Evolutionary conservation across 2,797 vertebrate species (phyloP).

Genomic region (Tangara arthus): DNA sequence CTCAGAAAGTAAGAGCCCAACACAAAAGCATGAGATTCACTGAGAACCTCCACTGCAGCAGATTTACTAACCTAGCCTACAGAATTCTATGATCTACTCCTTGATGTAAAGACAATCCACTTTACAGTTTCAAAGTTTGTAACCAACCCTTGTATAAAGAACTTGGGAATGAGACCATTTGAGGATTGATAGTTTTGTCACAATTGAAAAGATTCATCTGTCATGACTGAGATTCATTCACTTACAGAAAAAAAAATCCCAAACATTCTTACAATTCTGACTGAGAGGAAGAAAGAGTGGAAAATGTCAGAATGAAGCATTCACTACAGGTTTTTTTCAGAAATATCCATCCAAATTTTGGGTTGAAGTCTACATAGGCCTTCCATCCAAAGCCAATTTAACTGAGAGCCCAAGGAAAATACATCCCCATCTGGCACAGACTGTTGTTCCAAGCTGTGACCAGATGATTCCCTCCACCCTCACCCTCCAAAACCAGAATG

Average conservation of each 20-base stretch:
- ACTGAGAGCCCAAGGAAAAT: slow-evolving; percentile 21
- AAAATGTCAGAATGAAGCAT: background rate
- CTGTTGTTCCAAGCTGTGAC: slow-evolving; percentile 11
- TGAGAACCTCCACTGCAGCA: background rate
- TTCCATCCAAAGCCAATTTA: slow-evolving; percentile 30
- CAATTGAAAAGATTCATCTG: background rate
- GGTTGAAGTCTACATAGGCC: background rate
- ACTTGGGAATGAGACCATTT: background rate
- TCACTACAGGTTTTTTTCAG: background rate
- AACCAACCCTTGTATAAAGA: background rate
- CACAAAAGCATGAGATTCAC: background rate
- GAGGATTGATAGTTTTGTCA: background rate
- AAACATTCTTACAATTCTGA: background rate
- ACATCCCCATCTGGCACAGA: slow-evolving; percentile 2
- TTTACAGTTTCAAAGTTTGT: background rate
- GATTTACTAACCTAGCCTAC: background rate
- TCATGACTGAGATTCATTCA: background rate
- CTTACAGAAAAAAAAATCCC: background rate
- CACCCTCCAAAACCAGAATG: slow-evolving; percentile 27
- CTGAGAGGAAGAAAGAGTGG: background rate
- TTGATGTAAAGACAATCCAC: background rate
- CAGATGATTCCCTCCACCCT: slow-evolving; percentile 21
- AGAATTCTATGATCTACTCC: background rate
- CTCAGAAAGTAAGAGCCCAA: background rate
- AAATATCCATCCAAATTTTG: background rate